Base-by-base conservation (phyloP, 64 coral and sea anemone genomes). In the Actinia equina region DNA sequence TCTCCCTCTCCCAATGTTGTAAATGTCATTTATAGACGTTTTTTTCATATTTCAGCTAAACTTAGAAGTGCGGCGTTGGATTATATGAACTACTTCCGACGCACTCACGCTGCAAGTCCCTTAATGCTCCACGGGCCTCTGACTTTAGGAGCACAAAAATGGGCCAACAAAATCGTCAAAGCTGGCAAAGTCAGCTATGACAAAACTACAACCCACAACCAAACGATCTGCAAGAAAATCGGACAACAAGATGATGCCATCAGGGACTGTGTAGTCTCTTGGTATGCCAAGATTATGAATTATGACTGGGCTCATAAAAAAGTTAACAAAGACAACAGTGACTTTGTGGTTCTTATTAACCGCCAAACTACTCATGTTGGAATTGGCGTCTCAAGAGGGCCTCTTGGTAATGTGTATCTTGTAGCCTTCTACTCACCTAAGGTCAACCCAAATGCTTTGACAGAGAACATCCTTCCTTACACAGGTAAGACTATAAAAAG, bases 291-390 rank as follows among this genome's bases (percentile, higher is more conserved):
- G 57, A 83, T 82, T 76, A 86, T 82, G 77, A 80, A 92, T 76
- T 87, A 87, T 43, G 85, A 92, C 45, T 92, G 90, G 90, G 86
- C 90, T 58, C 59, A 92, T 78, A 86, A 86, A 49, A 86, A 86
- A 80, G 17, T 92, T 3, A 92, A 83, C 26, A 86, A 92, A 0
- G 86, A 82, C 41, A 92, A 83, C 37, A 52, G 26, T 43, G 79
- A 87, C 17, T 92, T 87, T 37, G 85, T 92, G 63, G 86, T 64
- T 44, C 69, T 86, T 44, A 45, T 74, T 42, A 67, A 82, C 59
- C 86, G 80, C 22, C 25, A 37, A 74, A 79, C 90, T 9, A 86
- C 84, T 0, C 77, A 92, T 58, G 77, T 52, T 56, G 90, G 90
- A 11, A 17, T 82, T 43, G 77, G 84, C 37, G 44, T 83, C 65